Evolutionary conservation across 2,888 invertebrate genomes (phyloP), one percentile per base, ranked within the genome.

Genomic region (Caenorhabditis japonica): DNA sequence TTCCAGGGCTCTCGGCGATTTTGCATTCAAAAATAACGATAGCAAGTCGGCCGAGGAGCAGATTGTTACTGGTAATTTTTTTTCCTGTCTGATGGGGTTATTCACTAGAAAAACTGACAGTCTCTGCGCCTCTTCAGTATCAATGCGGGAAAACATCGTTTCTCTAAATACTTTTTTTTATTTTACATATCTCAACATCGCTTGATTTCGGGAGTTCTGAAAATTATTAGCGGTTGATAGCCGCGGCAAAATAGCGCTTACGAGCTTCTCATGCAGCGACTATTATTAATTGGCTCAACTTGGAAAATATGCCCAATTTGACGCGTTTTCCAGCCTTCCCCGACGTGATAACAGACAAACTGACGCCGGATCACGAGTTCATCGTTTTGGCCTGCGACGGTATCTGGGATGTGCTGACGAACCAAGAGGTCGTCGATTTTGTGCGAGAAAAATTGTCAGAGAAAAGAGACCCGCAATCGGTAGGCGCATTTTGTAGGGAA

Each of bases 321-420:
- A n/a, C n/a, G n/a, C n/a, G n/a, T n/a, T n/a, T n/a, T 84, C 21
- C 85, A 95, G 97, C 97, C 0, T 93, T 92, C 87, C 97, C 97
- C 0, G 97, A 97, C 88, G 93, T 97, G 4, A 92, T 93, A 88
- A 92, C 92, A 46, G 91, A 92, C 76, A 91, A 92, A 69, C 89
- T 97, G 77, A 93, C 91, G 41, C 91, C 92, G n/a, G 94, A 95
- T 75, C 94, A 94, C 92, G 97, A 99, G 90, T 99, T 99, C 88
- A 91, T 97, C 60, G 92, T 99, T 36, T 90, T 99, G 83, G 99
- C 97, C 0, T 99, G 97, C 88, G 99, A 99, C 88, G 99, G 99
- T 25, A 97, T 99, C 82, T 99, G 99, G 97, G 99, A 99, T 89
- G 97, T 97, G 23, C 91, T 99, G 91, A 93, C 92, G 51, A 97